Evolutionary conservation across 2,888 invertebrate genomes (phyloP).

Genomic region (Pammene fasciana): DNA sequence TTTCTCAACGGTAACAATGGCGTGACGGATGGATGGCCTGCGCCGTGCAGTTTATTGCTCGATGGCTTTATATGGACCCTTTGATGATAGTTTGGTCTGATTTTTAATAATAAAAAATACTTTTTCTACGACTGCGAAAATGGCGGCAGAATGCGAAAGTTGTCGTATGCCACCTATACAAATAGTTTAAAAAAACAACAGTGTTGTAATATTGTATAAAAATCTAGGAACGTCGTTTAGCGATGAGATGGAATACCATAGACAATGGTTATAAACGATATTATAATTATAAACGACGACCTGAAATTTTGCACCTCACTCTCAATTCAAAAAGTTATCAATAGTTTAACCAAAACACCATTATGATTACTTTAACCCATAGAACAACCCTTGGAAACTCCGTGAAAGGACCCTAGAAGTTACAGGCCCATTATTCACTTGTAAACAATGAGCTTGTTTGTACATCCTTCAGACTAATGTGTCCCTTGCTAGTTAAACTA

Average conservation of each 20-base stretch:
- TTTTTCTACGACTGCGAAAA: no score
- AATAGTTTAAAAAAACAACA: no score
- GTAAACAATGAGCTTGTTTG: constrained; percentile 1
- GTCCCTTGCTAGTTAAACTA: background rate
- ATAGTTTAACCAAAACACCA: background rate
- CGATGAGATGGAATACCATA: no score
- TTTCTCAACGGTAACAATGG: constrained; percentile 32
- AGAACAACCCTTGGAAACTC: constrained; percentile 7
- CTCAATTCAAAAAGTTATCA: background rate
- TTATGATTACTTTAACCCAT: background rate
- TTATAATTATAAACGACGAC: no score
- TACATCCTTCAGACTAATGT: constrained; percentile 23
- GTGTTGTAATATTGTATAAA: no score
- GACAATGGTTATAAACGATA: no score
- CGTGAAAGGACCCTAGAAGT: constrained; percentile 1
- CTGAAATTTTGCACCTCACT: background rate
- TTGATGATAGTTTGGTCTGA: background rate
- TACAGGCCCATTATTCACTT: constrained; percentile 2
- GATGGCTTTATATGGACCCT: constrained; percentile 7
- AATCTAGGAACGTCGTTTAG: no score
- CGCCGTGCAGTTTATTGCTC: constrained; percentile 22
- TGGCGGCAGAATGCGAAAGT: no score
- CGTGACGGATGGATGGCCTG: constrained; percentile 30
- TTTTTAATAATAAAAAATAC: background rate
- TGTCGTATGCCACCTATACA: no score